Base-by-base conservation (phyloP, 37 sponge, comb jelly and placozoan species). In the Crambe crambe region DNA sequence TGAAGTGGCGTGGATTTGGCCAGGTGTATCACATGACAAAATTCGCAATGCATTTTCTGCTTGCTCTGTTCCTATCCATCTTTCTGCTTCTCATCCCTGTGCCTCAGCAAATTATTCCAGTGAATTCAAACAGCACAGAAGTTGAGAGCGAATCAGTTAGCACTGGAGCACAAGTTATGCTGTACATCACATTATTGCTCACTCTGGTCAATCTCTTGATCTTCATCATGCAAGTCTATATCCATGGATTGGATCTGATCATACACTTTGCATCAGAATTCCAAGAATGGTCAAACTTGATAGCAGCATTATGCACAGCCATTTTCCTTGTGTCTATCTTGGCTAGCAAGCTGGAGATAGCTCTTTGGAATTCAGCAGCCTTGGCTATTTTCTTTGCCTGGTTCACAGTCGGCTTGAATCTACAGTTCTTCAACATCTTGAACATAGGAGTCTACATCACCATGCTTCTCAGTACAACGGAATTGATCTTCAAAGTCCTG, bases 401-500 rank as follows among this genome's bases (percentile, higher is more conserved):
- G 97, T 43, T 96, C 22, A 37, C 79, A 2, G 41, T 96, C 8
- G 73, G 73, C 4, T 39, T 94, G 41, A 56, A 41, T 37, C 39
- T 94, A 5, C 80, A 82, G 54, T 73, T 74, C 9, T 82, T 72
- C 58, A 80, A 63, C 30, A 9, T 89, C 0, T 82, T 62, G 20
- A 22, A 82, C 0, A 75, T 95, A 63, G 97, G 95, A 18, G 60
- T 91, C 69, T 96, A 94, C 54, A 68, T 91, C n/a, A 72, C 84
- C 17, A 96, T 96, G 95, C 75, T 96, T 47, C 40, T 88, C 21
- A 75, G 75, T 5, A 81, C 92, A 43, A 80, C 92, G 1, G 73
- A 61, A 58, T 82, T 82, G 31, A 70, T 89, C 5, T 22, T 92
- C n/a, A 56, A 71, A 26, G 90, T 89, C 0, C 51, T 87, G 3